Base-by-base conservation (phyloP, 2,113 vertebrate genomes). In the Castor canadensis region DNA sequence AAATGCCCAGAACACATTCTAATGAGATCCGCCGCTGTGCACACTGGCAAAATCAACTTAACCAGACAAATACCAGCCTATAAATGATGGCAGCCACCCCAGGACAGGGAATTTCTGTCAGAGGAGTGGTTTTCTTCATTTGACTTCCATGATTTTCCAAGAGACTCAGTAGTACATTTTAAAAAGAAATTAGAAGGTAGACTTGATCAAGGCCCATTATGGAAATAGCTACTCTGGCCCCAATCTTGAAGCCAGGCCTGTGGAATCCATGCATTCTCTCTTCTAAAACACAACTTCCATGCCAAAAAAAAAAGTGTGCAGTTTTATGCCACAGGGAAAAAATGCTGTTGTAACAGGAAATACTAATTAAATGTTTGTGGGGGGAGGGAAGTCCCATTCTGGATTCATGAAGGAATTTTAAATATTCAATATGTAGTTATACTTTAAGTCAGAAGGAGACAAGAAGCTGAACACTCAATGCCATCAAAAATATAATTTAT, bases 261-360 rank as follows among this genome's bases (percentile, higher is more conserved):
- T 20, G 52, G 60, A 86, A 26, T 69, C 30, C 19, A 16, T 80
- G 73, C 43, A 15, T 77, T 43, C 9, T 45, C 24, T 3, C 17
- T 13, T 28, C 45, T 66, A 84, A 75, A 95, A 67, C 79, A 47
- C 43, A 9, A 32, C 3, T 45, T 73, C 38, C 16, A 47, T 16
- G 76, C 5, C 9, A 38, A 81, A 82, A 71, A 40, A 49, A 45
- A 35, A 43, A 16, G 30, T 10, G 28, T 66, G 52, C 20, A 73
- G 85, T 69, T 94, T 83, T 91, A 76, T 86, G 43, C 28, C 83
- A 73, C 43, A 87, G 20, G 38, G 71, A 45, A 66, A 93, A 69
- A 69, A 62, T 66, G 35, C 47, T 73, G 15, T 62, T 75, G 35
- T 96, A 91, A 95, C 35, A 73, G 35, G 72, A 93, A 88, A 77